Percentiles rank a stretch among this genome's conserved stretches.
phyloP scores from a whole-genome alignment of 2,113 vertebrate species.

The Pogonocichla stellata region DNA sequence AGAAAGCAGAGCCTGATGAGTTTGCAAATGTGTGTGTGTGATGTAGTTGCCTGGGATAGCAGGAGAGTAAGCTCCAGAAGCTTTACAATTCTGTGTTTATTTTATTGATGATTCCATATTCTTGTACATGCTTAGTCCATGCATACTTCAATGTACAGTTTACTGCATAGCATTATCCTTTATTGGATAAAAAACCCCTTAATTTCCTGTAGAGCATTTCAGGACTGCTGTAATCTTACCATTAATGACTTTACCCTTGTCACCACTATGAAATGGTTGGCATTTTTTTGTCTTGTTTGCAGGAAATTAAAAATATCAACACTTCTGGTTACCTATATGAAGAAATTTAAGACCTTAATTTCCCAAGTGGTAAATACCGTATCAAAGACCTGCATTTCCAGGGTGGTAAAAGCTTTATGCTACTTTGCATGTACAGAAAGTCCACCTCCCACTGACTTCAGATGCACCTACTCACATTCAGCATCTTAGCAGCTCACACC shows the following conservation, averaged over 20 bases:
- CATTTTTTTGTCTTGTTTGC: not conserved
- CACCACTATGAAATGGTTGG: not conserved
- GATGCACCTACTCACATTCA: not conserved
- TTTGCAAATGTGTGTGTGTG: not conserved
- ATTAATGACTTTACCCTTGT: not conserved
- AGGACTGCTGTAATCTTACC: not conserved
- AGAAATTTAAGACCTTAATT: not conserved
- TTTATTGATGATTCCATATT: not conserved
- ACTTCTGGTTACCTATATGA: not conserved
- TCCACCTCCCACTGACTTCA: slow-evolving; percentile 1
- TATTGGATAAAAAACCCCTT: not conserved
- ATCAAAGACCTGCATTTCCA: not conserved
- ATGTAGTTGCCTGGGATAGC: not conserved
- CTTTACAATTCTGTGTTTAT: not conserved
- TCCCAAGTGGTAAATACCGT: not conserved
- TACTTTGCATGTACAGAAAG: not conserved
- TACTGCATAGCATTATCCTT: not conserved
- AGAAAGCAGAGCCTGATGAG: not conserved
- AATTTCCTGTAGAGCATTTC: not conserved
- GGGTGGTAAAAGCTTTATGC: not conserved
- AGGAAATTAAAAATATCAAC: not conserved
- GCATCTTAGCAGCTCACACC: not conserved
- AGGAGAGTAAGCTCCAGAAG: not conserved
- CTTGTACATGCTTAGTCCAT: not conserved
- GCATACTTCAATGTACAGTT: not conserved